Percentiles rank a stretch among this genome's conserved stretches.
Conservation (phyloP, 30 jellyfish, hydroid and myxozoan species). For the Hydractinia symbiolongicarpus region DNA sequence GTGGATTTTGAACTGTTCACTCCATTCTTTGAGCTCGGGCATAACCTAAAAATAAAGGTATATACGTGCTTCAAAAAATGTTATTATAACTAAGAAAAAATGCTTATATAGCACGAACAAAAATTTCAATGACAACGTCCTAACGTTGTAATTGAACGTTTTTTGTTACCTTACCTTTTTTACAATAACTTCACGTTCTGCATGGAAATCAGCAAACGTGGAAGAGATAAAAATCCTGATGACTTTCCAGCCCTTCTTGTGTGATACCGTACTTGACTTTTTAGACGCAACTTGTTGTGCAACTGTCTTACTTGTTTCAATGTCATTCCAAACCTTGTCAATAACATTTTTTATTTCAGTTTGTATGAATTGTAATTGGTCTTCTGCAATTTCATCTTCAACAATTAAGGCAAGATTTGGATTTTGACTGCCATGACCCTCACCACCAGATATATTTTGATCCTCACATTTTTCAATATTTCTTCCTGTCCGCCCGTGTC, state of each 20-base stretch:
- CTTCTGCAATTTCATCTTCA: no score
- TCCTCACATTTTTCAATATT: no score
- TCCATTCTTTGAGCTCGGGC: slow-evolving; percentile 74
- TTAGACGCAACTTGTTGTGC: neutral
- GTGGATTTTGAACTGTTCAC: slow-evolving; percentile 44
- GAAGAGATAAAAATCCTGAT: slow-evolving; percentile 72
- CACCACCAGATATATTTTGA: no score
- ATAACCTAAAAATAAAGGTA: slow-evolving; percentile 32
- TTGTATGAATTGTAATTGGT: neutral
- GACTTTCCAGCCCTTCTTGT: slow-evolving; percentile 51
- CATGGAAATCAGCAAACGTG: slow-evolving; percentile 78
- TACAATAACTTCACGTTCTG: slow-evolving; percentile 72
- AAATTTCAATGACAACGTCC: neutral
- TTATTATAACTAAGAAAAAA: neutral
- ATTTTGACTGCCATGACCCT: no score
- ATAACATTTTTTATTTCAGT: neutral
- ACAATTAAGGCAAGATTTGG: no score
- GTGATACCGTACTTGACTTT: neutral
- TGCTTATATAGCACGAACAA: neutral
- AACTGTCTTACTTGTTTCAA: neutral
- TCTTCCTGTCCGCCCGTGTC: no score
- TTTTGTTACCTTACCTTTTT: slow-evolving; percentile 33
- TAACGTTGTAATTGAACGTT: neutral
- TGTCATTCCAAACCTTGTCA: neutral
- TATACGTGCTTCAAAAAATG: neutral